Evolutionary conservation across 1,140 invertebrate species (phyloP).

Genomic region (Argopecten irradians): DNA sequence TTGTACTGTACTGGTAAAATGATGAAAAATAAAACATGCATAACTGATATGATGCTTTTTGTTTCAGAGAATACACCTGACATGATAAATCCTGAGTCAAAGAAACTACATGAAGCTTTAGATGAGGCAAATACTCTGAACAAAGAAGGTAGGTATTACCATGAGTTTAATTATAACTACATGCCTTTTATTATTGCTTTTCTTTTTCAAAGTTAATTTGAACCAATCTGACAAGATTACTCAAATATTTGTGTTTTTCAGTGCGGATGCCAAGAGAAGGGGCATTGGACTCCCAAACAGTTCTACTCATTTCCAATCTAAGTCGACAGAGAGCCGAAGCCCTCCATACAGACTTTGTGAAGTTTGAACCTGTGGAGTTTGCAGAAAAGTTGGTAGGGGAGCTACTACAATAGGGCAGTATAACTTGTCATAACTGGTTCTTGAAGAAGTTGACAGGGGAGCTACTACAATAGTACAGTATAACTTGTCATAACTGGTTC

Average conservation of each 20-base stretch:
- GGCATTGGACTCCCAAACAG: constrained; percentile 57
- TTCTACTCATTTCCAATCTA: constrained; percentile 54
- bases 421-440: too few relatives aligned
- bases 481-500: too few relatives aligned
- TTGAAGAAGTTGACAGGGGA: too few relatives aligned
- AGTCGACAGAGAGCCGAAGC: constrained; percentile 59
- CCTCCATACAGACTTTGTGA: constrained; percentile 61
- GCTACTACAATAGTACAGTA: too few relatives aligned
- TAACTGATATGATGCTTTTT: constrained; percentile 1
- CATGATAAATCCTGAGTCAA: constrained; percentile 45
- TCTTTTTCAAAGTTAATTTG: constrained; percentile 29
- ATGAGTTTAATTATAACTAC: constrained; percentile 25
- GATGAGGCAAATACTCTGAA: constrained; percentile 44
- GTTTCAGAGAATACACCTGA: constrained; percentile 54
- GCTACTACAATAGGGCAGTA: too few relatives aligned
- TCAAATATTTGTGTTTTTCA: not conserved
- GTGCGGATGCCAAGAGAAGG: constrained; percentile 59
- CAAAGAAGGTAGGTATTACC: constrained; percentile 40
- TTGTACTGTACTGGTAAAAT: too few relatives aligned
- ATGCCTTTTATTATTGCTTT: constrained; percentile 12
- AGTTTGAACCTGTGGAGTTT: constrained; percentile 61
- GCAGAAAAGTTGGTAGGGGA: constrained; percentile 58
- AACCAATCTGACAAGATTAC: not conserved
- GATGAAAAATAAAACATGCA: too few relatives aligned
- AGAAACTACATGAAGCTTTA: constrained; percentile 35